Base-by-base conservation (phyloP, 2,888 invertebrate species). In the Erynnis tages region DNA sequence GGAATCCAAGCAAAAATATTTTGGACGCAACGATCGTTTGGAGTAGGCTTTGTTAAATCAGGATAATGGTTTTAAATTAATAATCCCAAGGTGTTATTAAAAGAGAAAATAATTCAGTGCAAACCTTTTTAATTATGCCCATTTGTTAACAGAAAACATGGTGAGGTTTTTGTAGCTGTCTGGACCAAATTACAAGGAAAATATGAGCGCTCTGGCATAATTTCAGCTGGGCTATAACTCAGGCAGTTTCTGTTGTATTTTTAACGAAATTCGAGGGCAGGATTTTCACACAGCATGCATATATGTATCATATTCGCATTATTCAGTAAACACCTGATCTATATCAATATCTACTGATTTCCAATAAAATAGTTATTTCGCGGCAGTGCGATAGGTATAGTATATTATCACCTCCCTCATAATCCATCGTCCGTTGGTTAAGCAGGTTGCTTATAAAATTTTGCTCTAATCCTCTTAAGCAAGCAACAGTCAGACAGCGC, bases 111-210 rank as follows among this genome's bases (percentile, higher is more conserved):
- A 60, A 64, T 59, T 65, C 62, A 60, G 65, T 65, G 61, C 61
- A 66, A 75, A 74, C 74, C 71, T 73, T 77, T 76, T 71, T 68
- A 79, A 77, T 76, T 71, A 62, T 61, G 48, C 59, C 57, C 66
- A 71, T 78, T 75, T 58, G 54, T 60, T 54, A 48, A 53, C 46
- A 35, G 47, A 49, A 55, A 54, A 46, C 48, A 40, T 10, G 43
- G 50, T 23, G 41, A 25, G 50, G 50, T 50, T 50, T 48, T 43
- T 27, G 50, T 27, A 50, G 43, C 43, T 35, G 43, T 50, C 50
- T 43, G 43, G 14, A 43, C 50, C 50, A 50, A 50, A 49, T 41
- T 29, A 43, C 35, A 43, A 35, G 35, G 50, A 50, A 49, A 50
- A 50, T 50, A 27, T 50, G 41, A 43, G 27, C 43, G 34, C 27